phyloP scores from a whole-genome alignment of 2,888 invertebrate species.

The Tetragonisca angustula region DNA sequence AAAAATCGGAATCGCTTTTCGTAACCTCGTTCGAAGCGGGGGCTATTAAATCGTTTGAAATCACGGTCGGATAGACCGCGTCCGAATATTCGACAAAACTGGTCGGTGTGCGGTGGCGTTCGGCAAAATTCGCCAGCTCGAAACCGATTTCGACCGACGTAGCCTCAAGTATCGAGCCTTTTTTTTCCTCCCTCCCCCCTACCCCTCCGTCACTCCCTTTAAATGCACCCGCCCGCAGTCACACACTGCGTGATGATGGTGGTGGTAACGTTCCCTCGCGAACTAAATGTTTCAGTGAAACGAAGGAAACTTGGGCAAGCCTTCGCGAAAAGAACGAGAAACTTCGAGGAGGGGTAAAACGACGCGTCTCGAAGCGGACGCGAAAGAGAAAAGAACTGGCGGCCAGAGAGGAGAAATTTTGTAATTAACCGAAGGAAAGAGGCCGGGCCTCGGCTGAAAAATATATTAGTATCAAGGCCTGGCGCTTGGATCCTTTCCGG shows the following conservation, averaged over 20 bases:
- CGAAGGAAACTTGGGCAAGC: not conserved
- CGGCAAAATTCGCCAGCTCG: not conserved
- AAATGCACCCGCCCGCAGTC: too few relatives aligned
- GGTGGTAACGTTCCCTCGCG: not conserved
- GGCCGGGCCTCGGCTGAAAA: conserved; percentile 36
- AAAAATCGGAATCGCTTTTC: conserved; percentile 33
- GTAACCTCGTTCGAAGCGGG: conserved; percentile 3
- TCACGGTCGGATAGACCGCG: conserved; percentile 20
- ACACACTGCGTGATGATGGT: not conserved
- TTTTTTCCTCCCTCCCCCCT: not conserved
- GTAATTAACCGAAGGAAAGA: conserved; percentile 1
- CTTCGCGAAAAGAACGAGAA: conserved; percentile 1
- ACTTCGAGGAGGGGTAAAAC: not conserved
- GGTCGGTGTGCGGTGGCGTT: not conserved
- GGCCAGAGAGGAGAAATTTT: not conserved
- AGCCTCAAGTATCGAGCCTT: not conserved
- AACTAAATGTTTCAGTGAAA: not conserved
- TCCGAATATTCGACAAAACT: not conserved
- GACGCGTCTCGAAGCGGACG: not conserved
- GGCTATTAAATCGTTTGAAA: conserved; percentile 40
- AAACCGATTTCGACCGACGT: not conserved
- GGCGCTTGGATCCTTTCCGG: not conserved
- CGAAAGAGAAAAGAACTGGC: too few relatives aligned
- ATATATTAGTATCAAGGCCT: conserved; percentile 56
- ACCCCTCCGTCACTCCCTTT: too few relatives aligned